Evolutionary conservation across 1,140 invertebrate species (phyloP).

Genomic region (Neoseiulus cucumeris): DNA sequence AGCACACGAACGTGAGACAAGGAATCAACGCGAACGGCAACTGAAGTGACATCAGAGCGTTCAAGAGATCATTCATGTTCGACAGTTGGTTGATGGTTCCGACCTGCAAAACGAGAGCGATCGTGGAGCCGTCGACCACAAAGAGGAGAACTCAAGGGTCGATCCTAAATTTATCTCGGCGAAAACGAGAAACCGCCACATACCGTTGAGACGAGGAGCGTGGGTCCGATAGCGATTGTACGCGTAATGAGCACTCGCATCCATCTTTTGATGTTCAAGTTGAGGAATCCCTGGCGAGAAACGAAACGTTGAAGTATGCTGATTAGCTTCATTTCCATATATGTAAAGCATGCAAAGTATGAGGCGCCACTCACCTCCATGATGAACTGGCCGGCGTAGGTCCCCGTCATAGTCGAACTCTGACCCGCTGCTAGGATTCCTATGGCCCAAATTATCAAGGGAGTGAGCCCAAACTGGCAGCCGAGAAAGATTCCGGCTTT

Average conservation of each 20-base stretch:
- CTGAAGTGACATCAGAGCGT: constrained; percentile 69
- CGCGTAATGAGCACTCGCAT: constrained; percentile 66
- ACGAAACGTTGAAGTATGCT: background rate
- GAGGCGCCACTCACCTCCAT: constrained; percentile 31
- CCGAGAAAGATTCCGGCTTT: constrained; percentile 19
- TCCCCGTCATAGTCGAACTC: constrained; percentile 36
- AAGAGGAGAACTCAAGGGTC: background rate
- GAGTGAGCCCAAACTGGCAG: constrained; percentile 19
- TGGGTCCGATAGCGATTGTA: constrained; percentile 67
- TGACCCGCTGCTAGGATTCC: constrained; percentile 38
- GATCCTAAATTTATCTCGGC: no score
- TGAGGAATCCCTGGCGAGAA: constrained; percentile 51
- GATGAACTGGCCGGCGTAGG: constrained; percentile 39
- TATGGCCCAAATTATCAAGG: constrained; percentile 37
- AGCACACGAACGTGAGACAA: constrained; percentile 66
- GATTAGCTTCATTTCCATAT: background rate
- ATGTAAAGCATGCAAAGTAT: background rate
- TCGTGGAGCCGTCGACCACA: background rate
- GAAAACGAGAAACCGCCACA: constrained; percentile 11
- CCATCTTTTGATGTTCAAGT: constrained; percentile 69
- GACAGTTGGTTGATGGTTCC: constrained; percentile 51
- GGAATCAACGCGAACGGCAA: constrained; percentile 63
- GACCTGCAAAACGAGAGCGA: constrained; percentile 19
- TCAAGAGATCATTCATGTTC: constrained; percentile 68
- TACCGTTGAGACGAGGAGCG: constrained; percentile 55